Evolutionary conservation across 2,113 vertebrate genomes (phyloP).

Genomic region (Clarias macrocephalus): DNA sequence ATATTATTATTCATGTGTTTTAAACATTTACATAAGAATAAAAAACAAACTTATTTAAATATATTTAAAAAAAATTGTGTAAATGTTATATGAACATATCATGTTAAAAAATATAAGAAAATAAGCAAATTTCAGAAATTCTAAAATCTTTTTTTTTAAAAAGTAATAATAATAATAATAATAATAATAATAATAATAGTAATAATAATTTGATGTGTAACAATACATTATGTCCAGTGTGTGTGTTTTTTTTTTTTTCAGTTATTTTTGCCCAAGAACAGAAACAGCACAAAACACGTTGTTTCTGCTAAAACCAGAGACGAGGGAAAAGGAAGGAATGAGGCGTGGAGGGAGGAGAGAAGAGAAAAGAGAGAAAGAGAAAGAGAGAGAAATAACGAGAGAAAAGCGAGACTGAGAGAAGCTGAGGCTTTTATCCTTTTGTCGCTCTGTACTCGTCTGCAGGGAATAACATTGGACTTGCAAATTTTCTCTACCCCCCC

Average conservation of each 20-base stretch:
- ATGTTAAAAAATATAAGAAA: neutral
- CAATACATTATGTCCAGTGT: neutral
- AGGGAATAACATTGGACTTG: slow-evolving; percentile 27
- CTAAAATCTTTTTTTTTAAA: neutral
- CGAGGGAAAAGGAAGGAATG: neutral
- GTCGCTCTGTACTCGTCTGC: neutral
- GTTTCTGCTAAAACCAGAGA: neutral
- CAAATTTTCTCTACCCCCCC: neutral
- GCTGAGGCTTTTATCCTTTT: neutral
- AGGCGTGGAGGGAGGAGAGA: neutral
- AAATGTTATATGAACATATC: neutral
- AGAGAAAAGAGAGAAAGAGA: slow-evolving; percentile 8
- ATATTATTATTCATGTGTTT: neutral
- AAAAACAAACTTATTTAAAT: neutral
- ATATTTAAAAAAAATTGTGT: neutral
- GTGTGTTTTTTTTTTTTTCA: neutral
- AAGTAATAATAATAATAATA: neutral
- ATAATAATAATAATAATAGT: slow-evolving; percentile 2
- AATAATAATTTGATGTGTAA: neutral
- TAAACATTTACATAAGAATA: neutral
- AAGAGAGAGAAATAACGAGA: slow-evolving; percentile 6
- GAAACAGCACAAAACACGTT: neutral
- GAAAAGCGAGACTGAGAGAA: neutral
- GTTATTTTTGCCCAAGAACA: too few relatives aligned
- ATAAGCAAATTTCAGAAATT: neutral